Percentiles rank a stretch among this genome's conserved stretches.
Conservation (phyloP, 2,888 invertebrate genomes). For the Aporophyla nigra region DNA sequence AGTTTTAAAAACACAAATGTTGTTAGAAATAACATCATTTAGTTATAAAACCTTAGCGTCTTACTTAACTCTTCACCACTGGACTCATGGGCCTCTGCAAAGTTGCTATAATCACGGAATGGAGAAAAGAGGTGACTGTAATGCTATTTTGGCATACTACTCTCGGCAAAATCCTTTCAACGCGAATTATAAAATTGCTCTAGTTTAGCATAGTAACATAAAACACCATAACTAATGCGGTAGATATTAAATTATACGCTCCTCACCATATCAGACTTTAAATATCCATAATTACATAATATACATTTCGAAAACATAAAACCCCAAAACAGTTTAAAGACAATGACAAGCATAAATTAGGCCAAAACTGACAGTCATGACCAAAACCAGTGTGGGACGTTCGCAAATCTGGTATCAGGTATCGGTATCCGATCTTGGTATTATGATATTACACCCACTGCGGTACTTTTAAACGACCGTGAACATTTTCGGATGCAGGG, state of each 20-base stretch:
- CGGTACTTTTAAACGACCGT: constrained; percentile 59
- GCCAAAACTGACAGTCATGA: constrained; percentile 27
- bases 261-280: not conserved
- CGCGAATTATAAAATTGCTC: too few relatives aligned
- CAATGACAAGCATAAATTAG: constrained; percentile 47
- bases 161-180: too few relatives aligned
- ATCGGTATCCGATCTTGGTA: constrained; percentile 66
- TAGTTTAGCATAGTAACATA: too few relatives aligned
- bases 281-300: constrained; percentile 2
- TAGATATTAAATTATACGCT: not conserved
- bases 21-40: too few relatives aligned
- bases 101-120: too few relatives aligned
- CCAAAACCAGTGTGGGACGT: constrained; percentile 56
- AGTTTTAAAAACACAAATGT: constrained; percentile 8
- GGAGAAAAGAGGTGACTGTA: too few relatives aligned
- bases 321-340: constrained; percentile 5
- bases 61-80: too few relatives aligned
- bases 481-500: constrained; percentile 64
- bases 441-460: constrained; percentile 67
- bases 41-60: not conserved
- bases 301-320: not conserved
- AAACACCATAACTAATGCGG: not conserved
- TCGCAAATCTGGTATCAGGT: constrained; percentile 65
- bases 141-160: too few relatives aligned
- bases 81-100: too few relatives aligned